These are phyloP conservation scores for Micromys minutus DNA, from an alignment of 2,113 vertebrate species.

Conservation along the genomic window DNA sequence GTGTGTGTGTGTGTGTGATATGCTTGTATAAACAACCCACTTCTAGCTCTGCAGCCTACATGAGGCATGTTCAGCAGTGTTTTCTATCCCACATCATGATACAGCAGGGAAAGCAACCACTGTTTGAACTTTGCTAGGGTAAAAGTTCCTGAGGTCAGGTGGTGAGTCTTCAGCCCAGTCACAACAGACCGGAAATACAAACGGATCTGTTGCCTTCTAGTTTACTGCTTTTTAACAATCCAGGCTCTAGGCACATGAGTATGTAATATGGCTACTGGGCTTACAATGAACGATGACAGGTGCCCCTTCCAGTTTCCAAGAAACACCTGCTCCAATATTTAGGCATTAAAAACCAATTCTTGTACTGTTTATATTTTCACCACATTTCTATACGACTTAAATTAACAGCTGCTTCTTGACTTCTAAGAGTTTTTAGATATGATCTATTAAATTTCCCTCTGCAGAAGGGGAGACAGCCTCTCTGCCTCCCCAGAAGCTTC, in stretches of 20 bases:
- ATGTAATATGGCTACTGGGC: neutral
- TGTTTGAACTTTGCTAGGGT: neutral
- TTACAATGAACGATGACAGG: neutral
- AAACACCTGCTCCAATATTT: neutral
- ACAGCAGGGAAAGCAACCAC: fast-evolving
- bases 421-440: neutral
- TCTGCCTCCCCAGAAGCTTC: neutral
- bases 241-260: neutral
- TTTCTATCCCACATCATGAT: fast-evolving
- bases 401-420: neutral
- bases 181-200: neutral
- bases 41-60: neutral
- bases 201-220: neutral
- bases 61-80: fast-evolving
- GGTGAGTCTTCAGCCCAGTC: neutral
- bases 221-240: neutral
- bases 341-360: neutral
- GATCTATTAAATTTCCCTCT: neutral
- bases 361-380: neutral
- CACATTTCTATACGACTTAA: neutral
- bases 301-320: neutral
- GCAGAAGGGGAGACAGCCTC: neutral
- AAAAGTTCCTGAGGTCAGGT: neutral
- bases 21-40: neutral
- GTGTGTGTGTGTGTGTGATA: neutral